Base-by-base conservation (phyloP, 2,797 vertebrate species). In the Muraenolepis orangiensis region DNA sequence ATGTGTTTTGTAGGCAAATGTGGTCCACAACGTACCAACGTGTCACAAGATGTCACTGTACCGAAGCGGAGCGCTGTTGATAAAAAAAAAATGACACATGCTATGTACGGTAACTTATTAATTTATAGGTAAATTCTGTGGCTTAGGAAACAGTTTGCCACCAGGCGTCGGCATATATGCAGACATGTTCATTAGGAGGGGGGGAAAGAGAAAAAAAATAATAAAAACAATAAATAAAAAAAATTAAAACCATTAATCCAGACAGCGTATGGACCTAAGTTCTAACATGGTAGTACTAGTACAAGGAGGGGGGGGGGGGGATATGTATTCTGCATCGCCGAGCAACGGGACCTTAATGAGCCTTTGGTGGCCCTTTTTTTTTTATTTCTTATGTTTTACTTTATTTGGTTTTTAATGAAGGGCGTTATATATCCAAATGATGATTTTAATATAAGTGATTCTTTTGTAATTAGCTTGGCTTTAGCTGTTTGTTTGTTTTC, bases 401-500 rank as follows among this genome's bases (percentile, higher is more conserved):
- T 68, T 66, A 8, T 34, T 8, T 26, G 38, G 76, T 87, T 85
- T 85, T 82, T 81, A 79, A 84, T 18, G n/a, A 74, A 36, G 2
- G 40, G 72, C 74, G 14, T n/a, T n/a, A n/a, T 23, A 68, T 66
- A 40, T 74, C 67, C 32, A 68, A 71, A 40, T 42, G 28, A 70
- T 46, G 4, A 70, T 42, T 68, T 80, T 51, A 42, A 66, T 7
- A 78, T 74, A 70, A 74, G 72, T 12, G 46, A 67, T 73, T 83
- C 23, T 82, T 82, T 76, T 81, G 82, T 79, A 82, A 86, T 87
- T 87, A 88, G 89, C 86, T 85, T 83, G 66, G 84, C 88, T 91
- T 91, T 88, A 89, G 87, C 87, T 84, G 78, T 88, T 92, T 93
- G 92, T 91, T 64, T 57, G 51, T 57, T 57, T 6, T 57, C 51